Percentiles rank a stretch among this genome's conserved stretches.
Evolutionary conservation across 2,888 invertebrate species (phyloP).

Genomic region (Aspidapion aeneum): DNA sequence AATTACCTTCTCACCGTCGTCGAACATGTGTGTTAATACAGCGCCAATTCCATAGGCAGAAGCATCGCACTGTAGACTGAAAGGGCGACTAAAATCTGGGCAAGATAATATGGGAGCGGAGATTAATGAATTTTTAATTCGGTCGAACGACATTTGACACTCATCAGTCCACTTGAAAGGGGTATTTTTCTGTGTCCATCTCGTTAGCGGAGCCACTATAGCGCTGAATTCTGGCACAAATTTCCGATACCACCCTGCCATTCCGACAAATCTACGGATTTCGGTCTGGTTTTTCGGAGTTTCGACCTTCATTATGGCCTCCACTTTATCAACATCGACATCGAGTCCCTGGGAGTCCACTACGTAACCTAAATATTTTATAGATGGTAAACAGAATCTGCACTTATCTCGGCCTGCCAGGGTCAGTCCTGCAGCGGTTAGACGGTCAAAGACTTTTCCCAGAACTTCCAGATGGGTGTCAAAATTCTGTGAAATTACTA

Average conservation of each 20-base stretch:
- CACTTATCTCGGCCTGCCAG: slow-evolving; percentile 25
- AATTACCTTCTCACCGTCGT: slow-evolving; percentile 26
- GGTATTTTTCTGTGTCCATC: slow-evolving; percentile 2
- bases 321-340: slow-evolving; percentile 28
- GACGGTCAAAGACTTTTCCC: slow-evolving; percentile 16
- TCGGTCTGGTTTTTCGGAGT: slow-evolving; percentile 12
- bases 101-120: slow-evolving; percentile 27
- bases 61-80: slow-evolving; percentile 12
- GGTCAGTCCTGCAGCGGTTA: slow-evolving; percentile 24
- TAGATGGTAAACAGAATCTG: background rate
- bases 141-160: slow-evolving; percentile 18
- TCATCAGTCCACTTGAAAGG: slow-evolving; percentile 22
- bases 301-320: slow-evolving; percentile 21
- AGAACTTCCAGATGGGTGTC: slow-evolving; percentile 22
- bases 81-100: slow-evolving; percentile 23
- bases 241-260: slow-evolving; percentile 6
- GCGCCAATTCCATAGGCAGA: slow-evolving; percentile 24
- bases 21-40: slow-evolving; percentile 23
- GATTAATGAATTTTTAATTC: slow-evolving; percentile 24
- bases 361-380: slow-evolving; percentile 37
- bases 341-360: slow-evolving; percentile 31
- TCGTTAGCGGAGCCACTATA: slow-evolving; percentile 7
- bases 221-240: slow-evolving; percentile 5
- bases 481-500: slow-evolving; percentile 8
- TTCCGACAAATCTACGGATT: slow-evolving; percentile 16